Conservation (phyloP, 2,797 vertebrate species). For the Sebastolobus altivelis region DNA sequence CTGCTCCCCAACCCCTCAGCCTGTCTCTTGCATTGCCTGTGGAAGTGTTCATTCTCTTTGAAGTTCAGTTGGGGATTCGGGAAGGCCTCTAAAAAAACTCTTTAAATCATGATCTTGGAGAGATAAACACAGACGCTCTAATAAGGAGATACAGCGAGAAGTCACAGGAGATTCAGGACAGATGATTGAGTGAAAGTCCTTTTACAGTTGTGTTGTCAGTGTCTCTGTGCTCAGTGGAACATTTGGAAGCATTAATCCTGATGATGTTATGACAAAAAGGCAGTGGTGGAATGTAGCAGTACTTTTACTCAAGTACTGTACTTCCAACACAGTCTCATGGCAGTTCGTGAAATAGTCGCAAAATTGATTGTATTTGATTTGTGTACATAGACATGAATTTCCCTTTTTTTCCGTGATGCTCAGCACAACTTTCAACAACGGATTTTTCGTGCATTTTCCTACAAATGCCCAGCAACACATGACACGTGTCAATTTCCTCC, state of each 20-base stretch:
- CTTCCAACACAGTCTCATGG: too few species aligned
- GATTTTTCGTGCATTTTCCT: too few species aligned
- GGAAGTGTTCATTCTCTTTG: constrained; percentile 58
- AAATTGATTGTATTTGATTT: too few species aligned
- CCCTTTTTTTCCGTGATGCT: too few species aligned
- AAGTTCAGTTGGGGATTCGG: constrained; percentile 48
- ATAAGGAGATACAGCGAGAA: not conserved
- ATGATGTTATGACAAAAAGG: not conserved
- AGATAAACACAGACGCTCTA: constrained; percentile 28
- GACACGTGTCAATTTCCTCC: too few species aligned
- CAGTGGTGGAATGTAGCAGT: too few species aligned
- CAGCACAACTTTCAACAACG: not conserved
- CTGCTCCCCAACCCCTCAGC: not conserved
- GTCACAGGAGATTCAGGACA: constrained; percentile 1
- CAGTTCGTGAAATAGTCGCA: too few species aligned
- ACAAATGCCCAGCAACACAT: too few species aligned
- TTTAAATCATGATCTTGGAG: constrained; percentile 27
- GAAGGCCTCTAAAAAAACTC: constrained; percentile 6
- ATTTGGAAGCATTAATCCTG: not conserved
- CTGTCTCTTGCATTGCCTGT: constrained; percentile 14
- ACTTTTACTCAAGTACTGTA: too few species aligned
- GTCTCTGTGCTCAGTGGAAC: not conserved
- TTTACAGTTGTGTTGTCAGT: not conserved
- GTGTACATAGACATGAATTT: too few species aligned
- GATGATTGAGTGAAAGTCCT: not conserved